Base-by-base conservation (phyloP, 2,113 vertebrate species). In the Passer montanus region DNA sequence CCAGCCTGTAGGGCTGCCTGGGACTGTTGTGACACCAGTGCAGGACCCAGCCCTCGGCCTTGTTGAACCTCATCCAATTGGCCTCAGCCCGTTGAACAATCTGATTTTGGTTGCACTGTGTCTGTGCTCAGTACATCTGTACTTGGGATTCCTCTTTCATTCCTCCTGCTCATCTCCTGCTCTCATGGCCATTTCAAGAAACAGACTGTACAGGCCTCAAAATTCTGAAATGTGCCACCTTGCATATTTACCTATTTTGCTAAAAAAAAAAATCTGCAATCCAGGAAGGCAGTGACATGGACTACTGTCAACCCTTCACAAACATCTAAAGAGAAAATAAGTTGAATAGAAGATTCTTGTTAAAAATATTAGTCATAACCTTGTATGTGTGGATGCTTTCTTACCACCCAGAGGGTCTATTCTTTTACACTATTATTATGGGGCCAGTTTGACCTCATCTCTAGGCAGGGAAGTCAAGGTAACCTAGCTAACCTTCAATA, bases 21-120 rank as follows among this genome's bases (percentile, higher is more conserved):
- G 11, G 20, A 10, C 15, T 46, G 11, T 12, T 60, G 53, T 47
- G 70, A 75, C 24, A 20, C 62, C 39, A 5, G 33, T 10, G 19
- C 39, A 46, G 28, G 28, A 68, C 24, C 9, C 0, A 0, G 21
- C 9, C 8, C 9, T 22, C 1, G 0, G 30, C 11, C 30, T 31
- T 53, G 14, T 47, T 41, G n/a, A 55, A 41, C 14, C 5, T 62
- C 55, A 69, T 13, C 18, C 47, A 33, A 0, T 0, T 63, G 17
- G 10, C 30, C 41, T 63, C 55, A 63, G 31, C 7, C 21, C 41
- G 20, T 1, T 0, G 47, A 53, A 64, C 35, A 1, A 60, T 60
- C 20, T 81, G 20, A 3, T 81, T 33, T 63, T 76, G 33, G 33
- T 68, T 76, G 53, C 2, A 0, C 15, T 44, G 28, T 26, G 11